Evolutionary conservation across 1,140 invertebrate species (phyloP), one percentile per base, ranked within the genome.

Genomic region (Drusus annulatus): DNA sequence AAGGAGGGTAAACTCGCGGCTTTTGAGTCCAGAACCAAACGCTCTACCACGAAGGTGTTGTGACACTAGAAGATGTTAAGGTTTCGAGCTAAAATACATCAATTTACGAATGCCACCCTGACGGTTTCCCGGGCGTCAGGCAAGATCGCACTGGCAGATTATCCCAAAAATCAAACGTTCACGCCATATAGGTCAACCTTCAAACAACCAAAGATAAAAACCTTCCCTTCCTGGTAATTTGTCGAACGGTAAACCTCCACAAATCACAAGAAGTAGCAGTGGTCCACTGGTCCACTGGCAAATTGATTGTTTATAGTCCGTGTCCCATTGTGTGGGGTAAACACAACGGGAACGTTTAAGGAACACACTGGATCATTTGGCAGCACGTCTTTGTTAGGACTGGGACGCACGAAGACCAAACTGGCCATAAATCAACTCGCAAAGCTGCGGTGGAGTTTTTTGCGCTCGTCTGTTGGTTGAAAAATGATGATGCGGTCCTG

Each of bases 301-400:
- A 79, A 79, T 81, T 81, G 76, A 81, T 81, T 60, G 76, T 79
- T 68, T 76, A 76, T 76, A 58, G 25, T 31, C 68, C 4, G n/a
- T 7, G 28, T 50, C 17, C 31, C 50, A 31, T 65, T 65, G 23
- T 65, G 62, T 25, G 8, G 68, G 31, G 31, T 15, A 17, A 52
- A 52, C 50, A 36, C 31, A 7, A 36, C 31, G 31, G 31, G 31
- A 36, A 36, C 31, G 31, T 36, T 36, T 36, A 36, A 6, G 31
- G 31, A 36, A 36, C 31, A 36, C 31, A 36, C 8, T 36, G 31
- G 31, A 36, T 36, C 31, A 25, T 50, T 71, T 71, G 45, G 68
- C 62, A 23, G 31, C 3, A 17, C 68, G 62, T 36, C 62, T 45
- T 71, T 71, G 68, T 71, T 50, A 5, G 10, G 1, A 1, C 17